Conservation (phyloP, 1,140 invertebrate genomes). For the Pseudomyrmex flavicornis region DNA sequence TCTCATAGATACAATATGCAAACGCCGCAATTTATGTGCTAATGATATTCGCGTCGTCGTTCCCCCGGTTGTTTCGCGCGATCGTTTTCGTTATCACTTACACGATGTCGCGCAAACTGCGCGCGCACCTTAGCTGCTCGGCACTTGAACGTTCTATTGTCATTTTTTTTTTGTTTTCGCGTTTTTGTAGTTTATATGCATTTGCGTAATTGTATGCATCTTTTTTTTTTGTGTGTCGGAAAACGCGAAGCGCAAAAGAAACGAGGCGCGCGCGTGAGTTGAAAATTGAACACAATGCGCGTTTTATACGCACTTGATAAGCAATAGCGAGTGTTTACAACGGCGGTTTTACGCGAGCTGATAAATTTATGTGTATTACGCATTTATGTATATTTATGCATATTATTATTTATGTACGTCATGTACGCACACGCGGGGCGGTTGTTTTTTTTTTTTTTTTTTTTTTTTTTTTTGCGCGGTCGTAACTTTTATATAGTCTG, state of each 20-base stretch:
- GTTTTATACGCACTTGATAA: not conserved
- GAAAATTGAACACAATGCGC: too few species aligned
- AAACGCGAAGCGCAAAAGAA: not conserved
- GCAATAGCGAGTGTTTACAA: slow-evolving; percentile 18
- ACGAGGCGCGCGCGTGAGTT: not conserved
- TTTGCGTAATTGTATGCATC: not conserved
- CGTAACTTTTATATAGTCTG: not conserved
- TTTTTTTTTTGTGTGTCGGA: not conserved
- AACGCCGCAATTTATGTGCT: slow-evolving; percentile 51
- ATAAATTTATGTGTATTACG: slow-evolving; percentile 9
- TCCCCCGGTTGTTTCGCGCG: not conserved
- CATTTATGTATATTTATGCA: not conserved
- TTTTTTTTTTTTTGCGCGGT: too few species aligned
- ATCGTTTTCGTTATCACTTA: slow-evolving; percentile 49
- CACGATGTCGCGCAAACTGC: not conserved
- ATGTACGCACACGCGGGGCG: too few species aligned
- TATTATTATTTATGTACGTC: too few species aligned
- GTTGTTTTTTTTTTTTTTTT: too few species aligned
- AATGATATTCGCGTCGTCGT: slow-evolving; percentile 16
- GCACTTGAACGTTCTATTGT: too few species aligned
- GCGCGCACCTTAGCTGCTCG: not conserved
- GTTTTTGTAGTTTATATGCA: not conserved
- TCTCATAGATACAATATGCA: slow-evolving; percentile 38
- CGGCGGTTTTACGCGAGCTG: not conserved
- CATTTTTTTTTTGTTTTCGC: too few species aligned